Conservation (phyloP, 2,797 vertebrate species). For the Stomatorhinus walkeri region DNA sequence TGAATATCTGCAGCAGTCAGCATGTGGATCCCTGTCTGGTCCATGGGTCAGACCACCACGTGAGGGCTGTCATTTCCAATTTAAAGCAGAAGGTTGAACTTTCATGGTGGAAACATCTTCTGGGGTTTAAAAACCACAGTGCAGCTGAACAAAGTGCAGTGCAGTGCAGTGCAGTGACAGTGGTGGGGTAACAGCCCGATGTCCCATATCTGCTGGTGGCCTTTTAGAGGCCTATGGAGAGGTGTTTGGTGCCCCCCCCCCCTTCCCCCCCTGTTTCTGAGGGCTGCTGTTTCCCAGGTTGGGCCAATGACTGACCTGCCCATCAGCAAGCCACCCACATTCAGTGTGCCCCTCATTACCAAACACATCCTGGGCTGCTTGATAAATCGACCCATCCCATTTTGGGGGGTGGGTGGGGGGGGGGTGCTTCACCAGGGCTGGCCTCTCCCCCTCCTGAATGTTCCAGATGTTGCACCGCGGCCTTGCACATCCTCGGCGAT, state of each 20-base stretch:
- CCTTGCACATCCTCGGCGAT: conserved; percentile 77
- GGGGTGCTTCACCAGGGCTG: background rate
- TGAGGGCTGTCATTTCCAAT: background rate
- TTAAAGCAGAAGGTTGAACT: background rate
- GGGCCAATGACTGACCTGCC: background rate
- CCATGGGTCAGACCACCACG: background rate
- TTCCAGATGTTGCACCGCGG: conserved; percentile 90
- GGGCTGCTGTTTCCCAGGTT: background rate
- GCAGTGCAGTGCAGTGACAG: background rate
- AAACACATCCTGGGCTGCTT: conserved; percentile 79
- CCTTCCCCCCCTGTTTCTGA: background rate
- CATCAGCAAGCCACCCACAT: background rate
- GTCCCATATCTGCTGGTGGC: background rate
- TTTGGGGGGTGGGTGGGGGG: conserved; percentile 28
- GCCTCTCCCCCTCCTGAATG: conserved; percentile 62
- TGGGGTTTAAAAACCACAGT: background rate
- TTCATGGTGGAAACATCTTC: background rate
- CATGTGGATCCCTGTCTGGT: background rate
- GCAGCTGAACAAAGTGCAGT: background rate
- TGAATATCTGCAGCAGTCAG: background rate
- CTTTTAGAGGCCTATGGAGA: background rate
- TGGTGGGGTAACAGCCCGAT: background rate
- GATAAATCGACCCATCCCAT: conserved; percentile 79
- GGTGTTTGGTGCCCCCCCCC: background rate
- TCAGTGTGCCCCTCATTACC: conserved; percentile 54